Conservation (phyloP, 2,113 vertebrate genomes). For the Protobothrops mucrosquamatus region DNA sequence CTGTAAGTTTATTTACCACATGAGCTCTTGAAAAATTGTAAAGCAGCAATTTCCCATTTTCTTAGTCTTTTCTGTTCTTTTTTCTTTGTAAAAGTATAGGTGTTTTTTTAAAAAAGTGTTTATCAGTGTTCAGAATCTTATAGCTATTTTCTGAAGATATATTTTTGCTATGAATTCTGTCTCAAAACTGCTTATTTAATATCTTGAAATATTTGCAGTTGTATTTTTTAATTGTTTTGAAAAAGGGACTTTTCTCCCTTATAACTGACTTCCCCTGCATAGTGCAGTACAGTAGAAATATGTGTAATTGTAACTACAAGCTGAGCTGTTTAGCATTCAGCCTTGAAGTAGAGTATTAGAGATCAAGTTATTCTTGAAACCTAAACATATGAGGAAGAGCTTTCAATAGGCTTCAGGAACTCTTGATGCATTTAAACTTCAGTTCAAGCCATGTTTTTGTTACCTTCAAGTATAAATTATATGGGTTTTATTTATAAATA, state of each 20-base stretch:
- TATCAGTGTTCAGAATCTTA: slow-evolving; percentile 68
- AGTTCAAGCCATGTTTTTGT: slow-evolving; percentile 46
- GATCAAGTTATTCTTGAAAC: slow-evolving; percentile 23
- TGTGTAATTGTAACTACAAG: slow-evolving; percentile 55
- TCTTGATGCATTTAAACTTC: slow-evolving; percentile 45
- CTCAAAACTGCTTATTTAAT: slow-evolving; percentile 67
- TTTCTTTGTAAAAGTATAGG: slow-evolving; percentile 52
- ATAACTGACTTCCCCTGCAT: slow-evolving; percentile 49
- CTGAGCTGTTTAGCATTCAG: slow-evolving; percentile 47
- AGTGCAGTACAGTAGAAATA: slow-evolving; percentile 56
- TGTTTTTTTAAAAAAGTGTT: slow-evolving; percentile 53
- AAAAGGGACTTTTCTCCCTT: slow-evolving; percentile 48
- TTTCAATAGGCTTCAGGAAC: slow-evolving; percentile 20
- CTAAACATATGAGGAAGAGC: slow-evolving; percentile 34
- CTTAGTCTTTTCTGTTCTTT: slow-evolving; percentile 46
- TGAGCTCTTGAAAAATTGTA: slow-evolving; percentile 61
- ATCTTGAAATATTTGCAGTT: slow-evolving; percentile 58
- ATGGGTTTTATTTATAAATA: slow-evolving; percentile 64
- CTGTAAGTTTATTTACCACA: slow-evolving; percentile 5
- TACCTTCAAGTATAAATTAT: slow-evolving; percentile 32
- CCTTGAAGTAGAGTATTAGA: slow-evolving; percentile 56
- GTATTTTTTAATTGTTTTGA: slow-evolving; percentile 56
- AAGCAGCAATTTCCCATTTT: slow-evolving; percentile 51
- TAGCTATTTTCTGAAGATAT: slow-evolving; percentile 74
- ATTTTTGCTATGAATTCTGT: slow-evolving; percentile 74